A percentile compares a stretch with the other conserved stretches of the same genome.
Conservation (phyloP, 2,797 vertebrate genomes). For the Tinamus major region DNA sequence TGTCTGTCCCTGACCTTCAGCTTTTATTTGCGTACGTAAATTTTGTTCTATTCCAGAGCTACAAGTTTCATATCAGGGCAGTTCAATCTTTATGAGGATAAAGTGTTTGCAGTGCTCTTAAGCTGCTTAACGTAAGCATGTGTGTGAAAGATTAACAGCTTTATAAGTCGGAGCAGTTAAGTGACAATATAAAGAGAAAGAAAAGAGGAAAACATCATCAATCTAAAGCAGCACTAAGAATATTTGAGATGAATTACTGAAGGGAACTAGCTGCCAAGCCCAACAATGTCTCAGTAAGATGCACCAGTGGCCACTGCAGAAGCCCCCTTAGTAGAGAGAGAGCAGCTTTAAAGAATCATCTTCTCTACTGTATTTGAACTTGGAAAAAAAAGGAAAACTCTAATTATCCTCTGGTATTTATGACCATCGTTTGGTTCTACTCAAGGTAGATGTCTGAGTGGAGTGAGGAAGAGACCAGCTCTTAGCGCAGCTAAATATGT, state of each 20-base stretch:
- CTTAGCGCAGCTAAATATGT: background rate
- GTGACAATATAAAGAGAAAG: conserved; percentile 72
- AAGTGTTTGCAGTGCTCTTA: conserved; percentile 73
- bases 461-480: background rate
- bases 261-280: background rate
- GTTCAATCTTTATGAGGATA: conserved; percentile 76
- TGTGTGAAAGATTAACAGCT: conserved; percentile 78
- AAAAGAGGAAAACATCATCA: conserved; percentile 66
- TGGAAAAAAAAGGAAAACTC: background rate
- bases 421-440: background rate
- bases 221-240: conserved; percentile 35
- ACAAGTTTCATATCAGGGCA: conserved; percentile 71
- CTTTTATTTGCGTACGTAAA: conserved; percentile 74
- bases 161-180: conserved; percentile 55
- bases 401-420: background rate
- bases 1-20: conserved; percentile 70
- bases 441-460: background rate
- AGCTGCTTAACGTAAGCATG: conserved; percentile 70
- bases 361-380: background rate
- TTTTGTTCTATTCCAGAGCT: conserved; percentile 61
- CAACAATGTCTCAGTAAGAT: background rate
- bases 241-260: conserved; percentile 51
- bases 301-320: background rate
- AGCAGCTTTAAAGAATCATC: background rate
- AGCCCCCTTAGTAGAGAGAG: background rate